A percentile compares a stretch with the other conserved stretches of the same genome.
Conservation (phyloP, 2,888 invertebrate genomes). For the Pristionchus arcanus region DNA sequence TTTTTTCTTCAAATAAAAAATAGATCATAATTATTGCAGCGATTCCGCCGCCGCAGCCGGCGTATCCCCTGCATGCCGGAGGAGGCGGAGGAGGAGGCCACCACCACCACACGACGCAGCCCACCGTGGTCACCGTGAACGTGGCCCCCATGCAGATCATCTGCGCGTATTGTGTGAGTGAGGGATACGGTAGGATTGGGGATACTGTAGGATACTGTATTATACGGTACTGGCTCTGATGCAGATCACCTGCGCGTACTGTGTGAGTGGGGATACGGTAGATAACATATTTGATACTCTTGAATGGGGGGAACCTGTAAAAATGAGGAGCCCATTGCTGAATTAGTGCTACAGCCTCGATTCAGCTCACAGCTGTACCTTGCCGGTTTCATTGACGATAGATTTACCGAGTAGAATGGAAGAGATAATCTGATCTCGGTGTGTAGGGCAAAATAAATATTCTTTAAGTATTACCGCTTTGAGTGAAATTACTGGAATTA, state of each 20-base stretch:
- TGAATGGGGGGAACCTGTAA: too few species aligned
- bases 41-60: slow-evolving; percentile 41
- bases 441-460: too few species aligned
- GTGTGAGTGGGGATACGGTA: not conserved
- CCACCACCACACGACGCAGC: not conserved
- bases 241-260: slow-evolving; percentile 46
- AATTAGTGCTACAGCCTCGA: too few species aligned
- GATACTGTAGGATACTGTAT: not conserved
- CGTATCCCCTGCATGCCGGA: slow-evolving; percentile 1
- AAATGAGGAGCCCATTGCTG: too few species aligned
- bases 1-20: too few species aligned
- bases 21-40: too few species aligned
- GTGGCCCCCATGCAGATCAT: slow-evolving; percentile 42
- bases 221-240: not conserved
- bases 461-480: too few species aligned
- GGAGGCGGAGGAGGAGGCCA: not conserved
- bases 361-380: too few species aligned
- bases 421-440: too few species aligned
- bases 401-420: too few species aligned
- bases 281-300: not conserved
- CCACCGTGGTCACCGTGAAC: slow-evolving; percentile 38
- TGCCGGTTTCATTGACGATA: too few species aligned
- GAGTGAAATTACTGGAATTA: too few species aligned
- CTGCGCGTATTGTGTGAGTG: slow-evolving; percentile 51
- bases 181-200: not conserved